phyloP scores from a whole-genome alignment of 2,888 invertebrate species.

The Chloroclystis v-ata region DNA sequence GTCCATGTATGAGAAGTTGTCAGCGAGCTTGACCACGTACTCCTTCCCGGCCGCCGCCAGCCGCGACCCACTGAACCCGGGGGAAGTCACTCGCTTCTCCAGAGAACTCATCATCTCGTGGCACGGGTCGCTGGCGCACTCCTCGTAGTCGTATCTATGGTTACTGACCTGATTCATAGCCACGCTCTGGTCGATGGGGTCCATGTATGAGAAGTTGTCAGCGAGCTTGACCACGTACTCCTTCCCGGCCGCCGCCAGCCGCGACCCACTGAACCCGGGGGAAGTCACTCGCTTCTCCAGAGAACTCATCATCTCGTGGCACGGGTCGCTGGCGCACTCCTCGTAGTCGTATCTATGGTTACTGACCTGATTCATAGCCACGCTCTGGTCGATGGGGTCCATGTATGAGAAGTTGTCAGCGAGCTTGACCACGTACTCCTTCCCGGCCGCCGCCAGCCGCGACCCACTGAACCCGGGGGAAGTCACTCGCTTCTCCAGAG shows the following conservation, averaged over 20 bases:
- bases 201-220: slow-evolving; percentile 97
- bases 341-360: slow-evolving; percentile 97
- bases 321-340: slow-evolving; percentile 91
- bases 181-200: slow-evolving; percentile 95
- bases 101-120: too few relatives aligned
- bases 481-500: too few relatives aligned
- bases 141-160: slow-evolving; percentile 91
- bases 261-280: slow-evolving; percentile 80
- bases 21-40: slow-evolving; percentile 88
- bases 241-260: slow-evolving; percentile 78
- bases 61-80: slow-evolving; percentile 80
- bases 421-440: too few relatives aligned
- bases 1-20: slow-evolving; percentile 97
- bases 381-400: too few relatives aligned
- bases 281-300: slow-evolving; percentile 84
- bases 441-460: too few relatives aligned
- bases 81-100: too few relatives aligned
- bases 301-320: slow-evolving; percentile 92
- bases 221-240: slow-evolving; percentile 87
- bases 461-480: too few relatives aligned
- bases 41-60: slow-evolving; percentile 79
- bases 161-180: slow-evolving; percentile 88
- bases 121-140: too few relatives aligned
- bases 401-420: too few relatives aligned
- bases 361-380: too few relatives aligned